A percentile compares a stretch with the other conserved stretches of the same genome.
Conservation (phyloP, 2,888 invertebrate species). For the Alloscopus bannaensis region DNA sequence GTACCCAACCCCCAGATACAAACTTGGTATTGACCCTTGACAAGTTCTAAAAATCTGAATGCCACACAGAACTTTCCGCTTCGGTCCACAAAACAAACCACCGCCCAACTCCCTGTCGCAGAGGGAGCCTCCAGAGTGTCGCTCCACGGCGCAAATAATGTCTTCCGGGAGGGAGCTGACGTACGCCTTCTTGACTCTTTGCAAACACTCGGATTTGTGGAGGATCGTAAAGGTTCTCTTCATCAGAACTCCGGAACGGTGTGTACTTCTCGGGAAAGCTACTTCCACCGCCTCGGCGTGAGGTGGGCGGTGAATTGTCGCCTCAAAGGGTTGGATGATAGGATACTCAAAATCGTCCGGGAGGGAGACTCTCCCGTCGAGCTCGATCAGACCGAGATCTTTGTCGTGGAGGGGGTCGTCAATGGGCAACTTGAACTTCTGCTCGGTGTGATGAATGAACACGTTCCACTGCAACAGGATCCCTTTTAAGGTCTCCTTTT, state of each 20-base stretch:
- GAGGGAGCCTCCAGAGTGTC: not conserved
- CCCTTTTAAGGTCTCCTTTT: not conserved
- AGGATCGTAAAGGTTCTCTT: not conserved
- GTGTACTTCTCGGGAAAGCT: not conserved
- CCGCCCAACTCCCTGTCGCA: not conserved
- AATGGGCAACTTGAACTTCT: not conserved
- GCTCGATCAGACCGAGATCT: not conserved
- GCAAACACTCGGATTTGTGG: not conserved
- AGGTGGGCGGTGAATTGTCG: not conserved
- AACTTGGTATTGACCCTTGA: not conserved
- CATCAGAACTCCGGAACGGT: not conserved
- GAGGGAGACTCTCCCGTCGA: not conserved
- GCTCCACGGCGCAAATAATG: not conserved
- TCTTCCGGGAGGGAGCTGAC: not conserved
- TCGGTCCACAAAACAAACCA: not conserved
- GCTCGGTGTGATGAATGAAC: not conserved
- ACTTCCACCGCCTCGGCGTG: not conserved
- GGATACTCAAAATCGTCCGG: not conserved
- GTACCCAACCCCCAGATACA: not conserved
- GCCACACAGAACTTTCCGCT: not conserved
- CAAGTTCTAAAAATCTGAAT: not conserved
- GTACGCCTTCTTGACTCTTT: not conserved
- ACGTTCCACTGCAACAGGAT: not conserved
- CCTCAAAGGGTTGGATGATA: not conserved
- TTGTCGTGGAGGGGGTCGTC: not conserved